Percentiles rank a stretch among this genome's conserved stretches.
These are phyloP conservation scores for Plebejus melissa DNA, from an alignment of 2,888 invertebrate genomes.

Conservation along the genomic window DNA sequence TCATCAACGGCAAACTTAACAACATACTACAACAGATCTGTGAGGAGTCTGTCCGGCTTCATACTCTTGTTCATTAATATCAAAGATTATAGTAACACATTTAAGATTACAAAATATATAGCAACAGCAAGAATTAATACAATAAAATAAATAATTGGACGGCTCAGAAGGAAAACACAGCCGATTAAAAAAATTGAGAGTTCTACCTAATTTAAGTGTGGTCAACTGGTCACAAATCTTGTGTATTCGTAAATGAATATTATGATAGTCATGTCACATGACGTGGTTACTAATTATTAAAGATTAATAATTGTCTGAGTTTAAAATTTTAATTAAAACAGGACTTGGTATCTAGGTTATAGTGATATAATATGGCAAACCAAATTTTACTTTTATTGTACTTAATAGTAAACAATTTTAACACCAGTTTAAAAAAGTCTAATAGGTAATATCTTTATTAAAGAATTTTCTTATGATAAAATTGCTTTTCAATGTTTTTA, in stretches of 20 bases:
- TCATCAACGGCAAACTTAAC: slow-evolving; percentile 79
- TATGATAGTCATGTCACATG: background rate
- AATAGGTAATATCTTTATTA: background rate
- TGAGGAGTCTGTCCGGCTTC: slow-evolving; percentile 49
- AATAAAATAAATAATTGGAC: slow-evolving; percentile 66
- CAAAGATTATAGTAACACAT: slow-evolving; percentile 55
- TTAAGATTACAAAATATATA: slow-evolving; percentile 36
- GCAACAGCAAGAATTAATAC: slow-evolving; percentile 47
- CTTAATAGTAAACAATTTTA: background rate
- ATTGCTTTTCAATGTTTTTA: slow-evolving; percentile 28
- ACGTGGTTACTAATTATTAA: too few species aligned
- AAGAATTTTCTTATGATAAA: slow-evolving; percentile 13
- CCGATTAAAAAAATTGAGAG: slow-evolving; percentile 1
- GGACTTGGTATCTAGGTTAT: background rate
- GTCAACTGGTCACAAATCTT: too few species aligned
- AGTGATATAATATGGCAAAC: background rate
- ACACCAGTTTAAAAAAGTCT: background rate
- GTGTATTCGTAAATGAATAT: background rate
- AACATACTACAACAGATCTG: slow-evolving; percentile 77
- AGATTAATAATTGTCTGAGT: background rate
- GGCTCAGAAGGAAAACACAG: slow-evolving; percentile 51
- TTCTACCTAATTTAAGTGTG: background rate
- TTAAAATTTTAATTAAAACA: background rate
- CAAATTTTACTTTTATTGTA: background rate
- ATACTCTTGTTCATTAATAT: slow-evolving; percentile 40